Percentiles rank a stretch among this genome's conserved stretches.
These are phyloP conservation scores for Ptyas mucosa DNA, from an alignment of 2,113 vertebrate genomes.

Conservation along the genomic window DNA sequence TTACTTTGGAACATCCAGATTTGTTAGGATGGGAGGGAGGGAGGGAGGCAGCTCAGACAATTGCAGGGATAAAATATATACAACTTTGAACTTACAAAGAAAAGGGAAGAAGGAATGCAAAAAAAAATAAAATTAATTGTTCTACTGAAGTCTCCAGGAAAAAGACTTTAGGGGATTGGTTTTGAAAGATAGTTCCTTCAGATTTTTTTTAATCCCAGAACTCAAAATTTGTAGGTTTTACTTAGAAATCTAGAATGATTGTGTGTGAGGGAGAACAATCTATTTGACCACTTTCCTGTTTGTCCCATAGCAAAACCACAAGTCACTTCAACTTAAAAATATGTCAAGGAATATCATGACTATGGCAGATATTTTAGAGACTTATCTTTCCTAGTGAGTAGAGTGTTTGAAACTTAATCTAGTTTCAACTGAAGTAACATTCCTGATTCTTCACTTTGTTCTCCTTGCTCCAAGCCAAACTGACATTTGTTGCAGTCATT, in stretches of 20 bases:
- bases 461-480: neutral
- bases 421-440: neutral
- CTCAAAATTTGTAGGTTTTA: neutral
- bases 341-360: neutral
- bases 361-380: neutral
- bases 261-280: neutral
- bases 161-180: neutral
- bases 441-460: neutral
- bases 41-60: neutral
- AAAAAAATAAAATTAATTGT: neutral
- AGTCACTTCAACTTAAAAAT: neutral
- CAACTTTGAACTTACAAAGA: neutral
- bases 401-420: neutral
- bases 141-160: neutral
- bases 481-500: neutral
- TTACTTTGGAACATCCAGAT: neutral
- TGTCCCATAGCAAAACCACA: neutral
- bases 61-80: neutral
- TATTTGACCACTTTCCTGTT: neutral
- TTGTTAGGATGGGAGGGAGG: neutral
- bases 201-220: neutral
- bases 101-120: neutral
- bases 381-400: neutral
- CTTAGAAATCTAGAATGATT: neutral
- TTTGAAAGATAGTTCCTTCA: neutral